Evolutionary conservation across 2,797 vertebrate genomes (phyloP).

Genomic region (Rhyacichthys aspro): DNA sequence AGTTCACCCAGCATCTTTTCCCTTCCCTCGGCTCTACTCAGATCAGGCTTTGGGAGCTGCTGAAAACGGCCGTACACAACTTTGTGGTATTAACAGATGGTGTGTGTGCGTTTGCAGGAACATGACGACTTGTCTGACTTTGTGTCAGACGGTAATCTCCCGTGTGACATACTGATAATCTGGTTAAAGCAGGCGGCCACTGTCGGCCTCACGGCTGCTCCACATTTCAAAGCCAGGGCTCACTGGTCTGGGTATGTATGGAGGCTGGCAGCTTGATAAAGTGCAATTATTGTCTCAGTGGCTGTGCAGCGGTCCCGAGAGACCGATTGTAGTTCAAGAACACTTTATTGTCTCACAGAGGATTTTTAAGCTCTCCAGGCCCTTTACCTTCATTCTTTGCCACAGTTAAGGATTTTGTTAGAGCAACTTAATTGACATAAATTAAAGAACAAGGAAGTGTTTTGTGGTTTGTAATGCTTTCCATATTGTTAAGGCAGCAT

Average conservation of each 20-base stretch:
- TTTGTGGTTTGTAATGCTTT: background rate
- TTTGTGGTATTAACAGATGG: constrained; percentile 68
- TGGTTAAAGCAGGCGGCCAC: constrained; percentile 65
- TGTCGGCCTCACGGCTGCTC: constrained; percentile 72
- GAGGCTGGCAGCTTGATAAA: constrained; percentile 52
- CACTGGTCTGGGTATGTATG: constrained; percentile 34
- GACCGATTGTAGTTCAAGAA: constrained; percentile 39
- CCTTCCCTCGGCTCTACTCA: constrained; percentile 32
- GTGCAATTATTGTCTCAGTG: constrained; percentile 45
- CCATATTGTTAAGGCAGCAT: too few species aligned
- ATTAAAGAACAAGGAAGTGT: background rate
- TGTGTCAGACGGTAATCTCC: constrained; percentile 73
- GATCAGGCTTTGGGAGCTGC: constrained; percentile 50
- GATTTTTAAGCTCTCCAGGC: constrained; percentile 14
- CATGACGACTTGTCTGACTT: constrained; percentile 26
- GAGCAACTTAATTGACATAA: too few species aligned
- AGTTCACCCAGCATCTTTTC: constrained; percentile 52
- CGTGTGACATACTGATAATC: constrained; percentile 68
- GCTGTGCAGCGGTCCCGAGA: constrained; percentile 29
- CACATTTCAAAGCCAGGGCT: constrained; percentile 76
- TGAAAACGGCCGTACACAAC: constrained; percentile 47
- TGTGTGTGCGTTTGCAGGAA: constrained; percentile 55
- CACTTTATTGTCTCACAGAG: constrained; percentile 18
- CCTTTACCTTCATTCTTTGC: background rate
- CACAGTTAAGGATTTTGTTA: background rate